Evolutionary conservation across 2,888 invertebrate genomes (phyloP).

Genomic region (Calameuta filiformis): DNA sequence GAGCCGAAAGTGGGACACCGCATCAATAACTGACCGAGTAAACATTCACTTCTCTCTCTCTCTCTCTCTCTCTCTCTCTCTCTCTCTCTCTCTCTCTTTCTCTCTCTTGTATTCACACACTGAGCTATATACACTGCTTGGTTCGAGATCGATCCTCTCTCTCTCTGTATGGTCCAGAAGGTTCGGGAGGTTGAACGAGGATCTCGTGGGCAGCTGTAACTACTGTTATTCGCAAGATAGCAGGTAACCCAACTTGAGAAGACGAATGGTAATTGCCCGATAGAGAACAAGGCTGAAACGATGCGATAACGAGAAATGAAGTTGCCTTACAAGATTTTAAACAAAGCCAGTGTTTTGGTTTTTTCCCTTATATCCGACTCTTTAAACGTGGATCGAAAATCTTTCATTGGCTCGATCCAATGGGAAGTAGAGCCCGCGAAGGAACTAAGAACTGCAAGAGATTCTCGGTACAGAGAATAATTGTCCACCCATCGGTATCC

Average conservation of each 20-base stretch:
- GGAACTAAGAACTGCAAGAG: no score
- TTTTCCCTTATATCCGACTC: neutral
- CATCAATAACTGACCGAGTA: slow-evolving; percentile 5
- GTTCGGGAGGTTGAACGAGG: neutral
- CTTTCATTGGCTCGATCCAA: neutral
- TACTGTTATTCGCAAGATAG: neutral
- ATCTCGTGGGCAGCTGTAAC: neutral
- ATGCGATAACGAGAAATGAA: neutral
- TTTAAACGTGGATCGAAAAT: neutral
- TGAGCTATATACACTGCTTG: neutral
- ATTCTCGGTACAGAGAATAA: neutral
- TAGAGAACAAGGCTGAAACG: neutral
- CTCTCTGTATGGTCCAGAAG: neutral
- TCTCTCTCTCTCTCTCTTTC: no score
- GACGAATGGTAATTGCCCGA: slow-evolving; percentile 4
- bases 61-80: no score
- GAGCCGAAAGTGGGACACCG: slow-evolving; percentile 8
- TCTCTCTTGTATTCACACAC: neutral
- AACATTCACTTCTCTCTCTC: neutral
- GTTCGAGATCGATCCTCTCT: neutral
- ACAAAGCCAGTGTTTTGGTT: neutral
- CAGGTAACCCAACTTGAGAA: neutral
- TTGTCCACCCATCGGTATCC: neutral
- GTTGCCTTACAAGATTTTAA: neutral
- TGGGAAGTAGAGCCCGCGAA: neutral